phyloP scores from a whole-genome alignment of 2,888 invertebrate species.

The Lithophane socia region DNA sequence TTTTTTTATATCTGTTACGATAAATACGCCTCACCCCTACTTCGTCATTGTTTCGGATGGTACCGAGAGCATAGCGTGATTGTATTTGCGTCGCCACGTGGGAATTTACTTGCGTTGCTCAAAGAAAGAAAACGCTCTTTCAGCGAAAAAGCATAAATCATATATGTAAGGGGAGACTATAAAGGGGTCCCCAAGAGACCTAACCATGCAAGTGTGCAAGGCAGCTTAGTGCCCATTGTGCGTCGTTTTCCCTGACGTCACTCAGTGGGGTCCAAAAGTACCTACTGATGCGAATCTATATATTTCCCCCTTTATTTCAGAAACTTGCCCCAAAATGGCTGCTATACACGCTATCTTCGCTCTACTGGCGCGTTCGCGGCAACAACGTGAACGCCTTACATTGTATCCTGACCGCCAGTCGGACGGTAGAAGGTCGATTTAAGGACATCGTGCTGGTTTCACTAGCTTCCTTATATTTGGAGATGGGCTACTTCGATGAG shows the following conservation, averaged over 20 bases:
- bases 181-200: too few species aligned
- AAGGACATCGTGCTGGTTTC: slow-evolving; percentile 93
- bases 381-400: slow-evolving; percentile 92
- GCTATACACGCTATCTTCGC: slow-evolving; percentile 92
- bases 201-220: too few species aligned
- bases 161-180: too few species aligned
- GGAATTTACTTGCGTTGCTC: too few species aligned
- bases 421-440: slow-evolving; percentile 84
- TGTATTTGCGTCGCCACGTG: not conserved
- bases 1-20: too few species aligned
- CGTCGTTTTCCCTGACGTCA: too few species aligned
- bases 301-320: slow-evolving; percentile 79
- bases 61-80: not conserved
- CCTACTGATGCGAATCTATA: too few species aligned
- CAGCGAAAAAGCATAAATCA: too few species aligned
- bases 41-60: not conserved
- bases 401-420: slow-evolving; percentile 92
- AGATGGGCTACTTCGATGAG: slow-evolving; percentile 92
- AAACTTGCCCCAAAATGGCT: slow-evolving; percentile 94
- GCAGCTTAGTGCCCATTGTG: too few species aligned
- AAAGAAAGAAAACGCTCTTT: too few species aligned
- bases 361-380: slow-evolving; percentile 94
- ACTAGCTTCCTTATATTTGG: slow-evolving; percentile 92
- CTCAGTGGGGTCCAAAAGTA: too few species aligned
- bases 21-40: not conserved